A percentile compares a stretch with the other conserved stretches of the same genome.
Evolutionary conservation across 2,888 invertebrate genomes (phyloP).

Genomic region (Melipona beecheii): DNA sequence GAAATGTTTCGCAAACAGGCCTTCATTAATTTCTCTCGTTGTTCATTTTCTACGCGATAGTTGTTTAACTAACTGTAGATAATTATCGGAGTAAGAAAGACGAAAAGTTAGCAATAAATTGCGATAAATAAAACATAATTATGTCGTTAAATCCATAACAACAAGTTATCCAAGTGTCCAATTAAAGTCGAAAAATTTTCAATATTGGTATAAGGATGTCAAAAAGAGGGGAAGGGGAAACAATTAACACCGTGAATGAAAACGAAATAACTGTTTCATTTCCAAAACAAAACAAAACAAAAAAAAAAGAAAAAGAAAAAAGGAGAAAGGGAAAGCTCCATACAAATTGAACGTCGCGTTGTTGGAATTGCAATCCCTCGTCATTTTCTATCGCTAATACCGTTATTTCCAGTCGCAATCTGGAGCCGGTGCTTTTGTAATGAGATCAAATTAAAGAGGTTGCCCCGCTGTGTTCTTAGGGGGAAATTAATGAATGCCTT

Average conservation of each 20-base stretch:
- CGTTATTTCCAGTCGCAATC: neutral
- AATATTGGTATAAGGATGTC: neutral
- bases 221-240: neutral
- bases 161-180: neutral
- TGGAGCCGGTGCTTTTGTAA: neutral
- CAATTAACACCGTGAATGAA: neutral
- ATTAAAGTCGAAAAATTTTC: neutral
- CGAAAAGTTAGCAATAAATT: neutral
- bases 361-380: neutral
- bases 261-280: neutral
- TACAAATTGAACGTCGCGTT: neutral
- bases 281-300: neutral
- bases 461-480: neutral
- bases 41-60: neutral
- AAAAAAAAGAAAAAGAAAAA: neutral
- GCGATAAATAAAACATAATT: neutral
- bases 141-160: neutral
- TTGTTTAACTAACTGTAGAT: neutral
- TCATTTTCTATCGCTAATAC: neutral
- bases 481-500: constrained; percentile 17
- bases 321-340: no score
- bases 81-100: neutral
- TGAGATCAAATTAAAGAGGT: constrained; percentile 15
- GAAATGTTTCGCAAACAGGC: constrained; percentile 2
- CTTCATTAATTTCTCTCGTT: constrained; percentile 4